Conservation (phyloP, 2,888 invertebrate genomes). For the Eucera pruinosa region DNA sequence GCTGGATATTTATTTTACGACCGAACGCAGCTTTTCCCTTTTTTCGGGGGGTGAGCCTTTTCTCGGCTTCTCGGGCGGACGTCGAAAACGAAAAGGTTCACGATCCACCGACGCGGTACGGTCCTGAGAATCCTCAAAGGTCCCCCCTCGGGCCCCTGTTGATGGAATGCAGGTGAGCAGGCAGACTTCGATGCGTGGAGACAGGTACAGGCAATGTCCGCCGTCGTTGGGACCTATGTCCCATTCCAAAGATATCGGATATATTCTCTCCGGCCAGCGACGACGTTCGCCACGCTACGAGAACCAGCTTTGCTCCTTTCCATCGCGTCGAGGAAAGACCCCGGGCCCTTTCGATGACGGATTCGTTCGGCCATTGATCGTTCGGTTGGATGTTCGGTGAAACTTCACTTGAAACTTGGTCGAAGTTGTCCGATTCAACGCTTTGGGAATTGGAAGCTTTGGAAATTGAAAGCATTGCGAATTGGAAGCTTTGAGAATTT, state of each 20-base stretch:
- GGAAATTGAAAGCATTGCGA: too few relatives aligned
- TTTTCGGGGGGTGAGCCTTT: not conserved
- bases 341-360: constrained; percentile 42
- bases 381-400: too few relatives aligned
- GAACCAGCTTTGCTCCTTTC: constrained; percentile 31
- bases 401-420: too few relatives aligned
- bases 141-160: constrained; percentile 70
- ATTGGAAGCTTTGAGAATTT: too few relatives aligned
- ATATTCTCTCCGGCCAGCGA: constrained; percentile 56
- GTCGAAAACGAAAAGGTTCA: too few relatives aligned
- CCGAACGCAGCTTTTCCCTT: not conserved
- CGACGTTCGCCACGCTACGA: constrained; percentile 25
- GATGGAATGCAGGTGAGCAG: constrained; percentile 83
- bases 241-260: constrained; percentile 84
- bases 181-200: constrained; percentile 83
- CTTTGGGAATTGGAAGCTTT: too few relatives aligned
- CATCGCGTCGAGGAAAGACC: not conserved
- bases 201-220: constrained; percentile 83
- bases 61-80: not conserved
- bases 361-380: constrained; percentile 62
- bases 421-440: too few relatives aligned
- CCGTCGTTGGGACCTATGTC: constrained; percentile 79
- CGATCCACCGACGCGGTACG: constrained; percentile 34
- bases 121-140: constrained; percentile 73
- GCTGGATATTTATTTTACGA: constrained; percentile 2